Conservation (phyloP, 2,113 vertebrate species). For the Setophaga petechia region DNA sequence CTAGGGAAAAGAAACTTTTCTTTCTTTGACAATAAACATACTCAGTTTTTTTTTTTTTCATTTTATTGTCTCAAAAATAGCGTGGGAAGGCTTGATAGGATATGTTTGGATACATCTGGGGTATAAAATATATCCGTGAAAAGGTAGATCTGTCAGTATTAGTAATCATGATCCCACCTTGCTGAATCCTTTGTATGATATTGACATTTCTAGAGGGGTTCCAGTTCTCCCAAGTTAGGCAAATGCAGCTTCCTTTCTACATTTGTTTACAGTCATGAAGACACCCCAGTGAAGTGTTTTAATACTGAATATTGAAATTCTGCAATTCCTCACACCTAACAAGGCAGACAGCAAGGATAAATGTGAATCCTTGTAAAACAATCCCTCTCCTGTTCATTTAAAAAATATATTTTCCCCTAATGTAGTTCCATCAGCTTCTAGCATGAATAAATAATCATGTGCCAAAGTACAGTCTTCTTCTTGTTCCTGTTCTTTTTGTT, state of each 20-base stretch:
- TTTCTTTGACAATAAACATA: not conserved
- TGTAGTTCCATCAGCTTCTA: not conserved
- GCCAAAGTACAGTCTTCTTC: not conserved
- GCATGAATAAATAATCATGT: conserved; percentile 14
- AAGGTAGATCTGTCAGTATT: not conserved
- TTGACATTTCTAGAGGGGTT: not conserved
- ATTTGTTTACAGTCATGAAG: not conserved
- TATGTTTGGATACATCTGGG: not conserved
- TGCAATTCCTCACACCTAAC: not conserved
- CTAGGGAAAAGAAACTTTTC: not conserved
- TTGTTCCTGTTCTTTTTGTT: not conserved
- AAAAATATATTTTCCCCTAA: conserved; percentile 1
- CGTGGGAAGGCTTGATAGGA: not conserved
- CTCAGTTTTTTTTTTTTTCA: not conserved
- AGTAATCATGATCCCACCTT: not conserved
- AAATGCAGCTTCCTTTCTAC: not conserved
- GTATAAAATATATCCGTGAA: not conserved
- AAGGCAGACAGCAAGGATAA: not conserved
- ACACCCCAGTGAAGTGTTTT: not conserved
- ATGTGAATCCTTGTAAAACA: not conserved
- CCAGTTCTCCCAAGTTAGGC: not conserved
- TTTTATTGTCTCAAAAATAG: not conserved
- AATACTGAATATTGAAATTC: not conserved
- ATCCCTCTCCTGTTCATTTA: conserved; percentile 1
- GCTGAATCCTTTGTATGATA: not conserved